Conservation (phyloP, 2,113 vertebrate genomes). For the Vulpes vulpes region DNA sequence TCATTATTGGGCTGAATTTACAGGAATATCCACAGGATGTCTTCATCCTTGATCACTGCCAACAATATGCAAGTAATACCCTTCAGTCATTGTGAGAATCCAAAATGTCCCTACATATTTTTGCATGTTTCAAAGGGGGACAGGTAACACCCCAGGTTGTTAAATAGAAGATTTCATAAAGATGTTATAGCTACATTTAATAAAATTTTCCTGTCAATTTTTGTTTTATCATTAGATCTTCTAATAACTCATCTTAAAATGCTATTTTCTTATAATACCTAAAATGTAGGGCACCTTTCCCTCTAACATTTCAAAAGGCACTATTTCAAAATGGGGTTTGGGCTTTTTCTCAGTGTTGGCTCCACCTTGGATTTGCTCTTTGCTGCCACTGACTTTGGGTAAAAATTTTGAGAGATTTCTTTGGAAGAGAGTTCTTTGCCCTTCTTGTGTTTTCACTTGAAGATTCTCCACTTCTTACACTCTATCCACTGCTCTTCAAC, state of each 20-base stretch:
- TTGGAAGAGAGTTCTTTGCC: background rate
- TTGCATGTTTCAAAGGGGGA: background rate
- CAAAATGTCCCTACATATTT: background rate
- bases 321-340: background rate
- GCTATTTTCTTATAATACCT: background rate
- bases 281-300: background rate
- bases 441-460: background rate
- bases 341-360: background rate
- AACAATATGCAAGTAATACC: background rate
- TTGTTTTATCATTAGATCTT: background rate
- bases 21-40: background rate
- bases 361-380: background rate
- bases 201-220: background rate
- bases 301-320: background rate
- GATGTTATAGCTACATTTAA: background rate
- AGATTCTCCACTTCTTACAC: background rate
- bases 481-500: background rate
- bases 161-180: background rate
- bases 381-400: background rate
- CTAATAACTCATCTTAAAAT: background rate
- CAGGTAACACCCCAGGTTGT: background rate
- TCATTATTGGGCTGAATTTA: background rate
- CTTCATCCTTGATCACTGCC: background rate
- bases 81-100: background rate
- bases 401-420: background rate